Percentiles rank a stretch among this genome's conserved stretches.
These are phyloP conservation scores for Temnothorax ravouxi DNA, from an alignment of 2,888 invertebrate genomes.

Conservation along the genomic window DNA sequence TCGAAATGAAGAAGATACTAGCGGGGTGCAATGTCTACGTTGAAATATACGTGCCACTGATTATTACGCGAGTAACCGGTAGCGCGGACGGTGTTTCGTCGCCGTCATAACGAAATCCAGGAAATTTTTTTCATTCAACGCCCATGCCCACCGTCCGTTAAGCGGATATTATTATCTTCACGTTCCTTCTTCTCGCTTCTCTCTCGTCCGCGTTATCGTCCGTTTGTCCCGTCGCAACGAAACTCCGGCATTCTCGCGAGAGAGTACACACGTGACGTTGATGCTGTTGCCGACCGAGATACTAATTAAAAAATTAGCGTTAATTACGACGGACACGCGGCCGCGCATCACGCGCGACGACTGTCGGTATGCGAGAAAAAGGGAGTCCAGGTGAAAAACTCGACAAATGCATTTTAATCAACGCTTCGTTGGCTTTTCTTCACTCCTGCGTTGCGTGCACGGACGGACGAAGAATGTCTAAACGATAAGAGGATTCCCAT, in stretches of 20 bases:
- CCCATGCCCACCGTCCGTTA: conserved; percentile 45
- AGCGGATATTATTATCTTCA: conserved; percentile 69
- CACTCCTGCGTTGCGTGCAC: conserved; percentile 5
- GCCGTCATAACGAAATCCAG: conserved; percentile 50
- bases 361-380: conserved; percentile 58
- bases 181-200: conserved; percentile 48
- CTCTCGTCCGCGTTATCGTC: conserved; percentile 25
- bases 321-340: conserved; percentile 74
- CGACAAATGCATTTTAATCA: conserved; percentile 78
- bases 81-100: conserved; percentile 27
- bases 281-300: conserved; percentile 70
- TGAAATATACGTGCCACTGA: conserved; percentile 44
- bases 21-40: not conserved
- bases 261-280: conserved; percentile 56
- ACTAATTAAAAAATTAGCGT: conserved; percentile 82
- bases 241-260: conserved; percentile 23
- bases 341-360: conserved; percentile 44
- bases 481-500: conserved; percentile 54
- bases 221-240: conserved; percentile 10
- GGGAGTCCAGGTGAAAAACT: conserved; percentile 69
- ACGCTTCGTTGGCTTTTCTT: conserved; percentile 59
- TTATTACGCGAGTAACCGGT: conserved; percentile 44
- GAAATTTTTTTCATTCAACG: conserved; percentile 52
- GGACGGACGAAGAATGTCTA: conserved; percentile 14
- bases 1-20: not conserved